Base-by-base conservation (phyloP, 2,797 vertebrate genomes). In the Ciconia nigra region DNA sequence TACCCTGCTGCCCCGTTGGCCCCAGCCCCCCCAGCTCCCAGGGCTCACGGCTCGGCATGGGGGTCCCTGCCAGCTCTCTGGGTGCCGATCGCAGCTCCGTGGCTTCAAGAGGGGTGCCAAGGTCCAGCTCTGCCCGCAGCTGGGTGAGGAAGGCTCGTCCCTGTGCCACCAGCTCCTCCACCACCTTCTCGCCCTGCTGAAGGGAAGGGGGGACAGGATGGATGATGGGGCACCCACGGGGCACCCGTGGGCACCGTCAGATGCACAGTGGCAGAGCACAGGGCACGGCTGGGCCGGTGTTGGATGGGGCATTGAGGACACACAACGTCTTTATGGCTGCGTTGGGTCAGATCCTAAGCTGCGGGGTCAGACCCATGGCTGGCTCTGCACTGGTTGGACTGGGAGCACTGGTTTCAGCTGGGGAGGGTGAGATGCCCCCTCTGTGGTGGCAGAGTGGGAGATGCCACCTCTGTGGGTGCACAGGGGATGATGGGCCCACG, bases 121-220 rank as follows among this genome's bases (percentile, higher is more conserved):
- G 73, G 76, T 96, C 88, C 84, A 99, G 70, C 96, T 98, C 98
- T 87, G 97, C 98, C n/a, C 33, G 96, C 63, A 99, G 96, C 52
- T 97, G 96, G 11, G 69, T 85, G 71, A 95, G 99, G 98, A 72
- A 98, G 72, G 70, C 98, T 97, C 63, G 59, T 97, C 89, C 98
- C 49, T 98, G 96, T 91, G 88, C 93, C 58, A 98, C 94, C 22
- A 99, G 97, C 72, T 96, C 97, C 51, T 97, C 97, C 33, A 99
- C 76, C 12, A 92, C 92, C 14, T 96, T 90, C 39, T 98, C 98
- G 4, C 96, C 96, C 87, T 96, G 97, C 98, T 5, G 4, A 83
- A 81, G 62, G 28, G 35, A 85, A 84, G 26, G 8, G 6, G 18
- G 17, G 17, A 33, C 37, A 77, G 42, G 7, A 37, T 26, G 31